phyloP scores from a whole-genome alignment of 2,797 vertebrate species.

The Synanceia verrucosa region DNA sequence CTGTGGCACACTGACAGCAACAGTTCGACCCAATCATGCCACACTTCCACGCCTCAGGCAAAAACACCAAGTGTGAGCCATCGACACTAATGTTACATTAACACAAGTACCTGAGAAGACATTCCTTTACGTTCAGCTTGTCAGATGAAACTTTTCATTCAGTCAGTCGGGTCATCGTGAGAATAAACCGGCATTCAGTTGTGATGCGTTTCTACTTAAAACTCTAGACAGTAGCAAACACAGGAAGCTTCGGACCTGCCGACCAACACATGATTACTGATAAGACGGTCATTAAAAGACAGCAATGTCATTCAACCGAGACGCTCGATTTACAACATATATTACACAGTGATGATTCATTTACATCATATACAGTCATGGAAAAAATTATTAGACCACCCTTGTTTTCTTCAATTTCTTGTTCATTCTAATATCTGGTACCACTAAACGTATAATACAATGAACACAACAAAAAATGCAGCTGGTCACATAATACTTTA shows the following conservation, averaged over 20 bases:
- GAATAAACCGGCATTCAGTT: neutral
- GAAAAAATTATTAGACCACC: too few species aligned
- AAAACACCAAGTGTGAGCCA: constrained; percentile 26
- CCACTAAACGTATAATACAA: too few species aligned
- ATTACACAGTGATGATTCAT: too few species aligned
- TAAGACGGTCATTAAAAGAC: constrained; percentile 25
- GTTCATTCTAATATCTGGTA: too few species aligned
- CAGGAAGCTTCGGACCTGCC: neutral
- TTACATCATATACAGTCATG: too few species aligned
- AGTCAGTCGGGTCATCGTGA: constrained; percentile 32
- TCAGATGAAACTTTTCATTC: constrained; percentile 12
- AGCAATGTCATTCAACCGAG: constrained; percentile 24
- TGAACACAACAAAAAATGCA: too few species aligned
- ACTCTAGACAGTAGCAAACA: neutral
- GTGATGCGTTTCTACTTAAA: neutral
- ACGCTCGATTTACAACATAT: too few species aligned
- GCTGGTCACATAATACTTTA: too few species aligned
- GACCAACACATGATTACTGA: constrained; percentile 10
- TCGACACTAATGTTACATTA: constrained; percentile 1
- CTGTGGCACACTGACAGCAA: constrained; percentile 55
- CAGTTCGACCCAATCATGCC: constrained; percentile 45
- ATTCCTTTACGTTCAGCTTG: neutral
- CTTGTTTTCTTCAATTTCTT: too few species aligned
- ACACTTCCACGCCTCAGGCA: constrained; percentile 40
- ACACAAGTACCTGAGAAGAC: constrained; percentile 16